These are phyloP conservation scores for Colletes gigas DNA, from an alignment of 1,140 invertebrate genomes.

Conservation along the genomic window DNA sequence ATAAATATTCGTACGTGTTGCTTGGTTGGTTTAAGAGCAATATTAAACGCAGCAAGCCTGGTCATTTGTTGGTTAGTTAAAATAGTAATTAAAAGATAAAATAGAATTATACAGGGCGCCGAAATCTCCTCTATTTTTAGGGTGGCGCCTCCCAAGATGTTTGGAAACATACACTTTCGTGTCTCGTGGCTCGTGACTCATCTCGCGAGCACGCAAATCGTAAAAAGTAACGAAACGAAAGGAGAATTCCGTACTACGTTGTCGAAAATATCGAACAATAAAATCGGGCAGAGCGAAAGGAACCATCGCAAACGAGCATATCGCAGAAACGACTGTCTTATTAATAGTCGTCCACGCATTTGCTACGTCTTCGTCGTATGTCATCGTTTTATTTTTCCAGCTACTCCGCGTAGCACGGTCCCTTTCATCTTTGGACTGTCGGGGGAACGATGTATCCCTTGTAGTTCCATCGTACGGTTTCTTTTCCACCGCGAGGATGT, in stretches of 20 bases:
- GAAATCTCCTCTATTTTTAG: too few species aligned
- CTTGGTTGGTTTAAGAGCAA: too few species aligned
- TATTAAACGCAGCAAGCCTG: too few species aligned
- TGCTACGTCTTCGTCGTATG: constrained; percentile 42
- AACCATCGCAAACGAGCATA: constrained; percentile 1
- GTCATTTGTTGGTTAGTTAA: too few species aligned
- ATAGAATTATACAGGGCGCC: too few species aligned
- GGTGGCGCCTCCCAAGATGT: too few species aligned
- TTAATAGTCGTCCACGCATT: constrained; percentile 51
- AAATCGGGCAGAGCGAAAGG: neutral
- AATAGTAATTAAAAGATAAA: too few species aligned
- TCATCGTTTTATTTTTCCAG: constrained; percentile 64
- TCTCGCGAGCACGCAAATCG: too few species aligned
- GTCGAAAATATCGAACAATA: neutral
- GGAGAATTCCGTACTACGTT: neutral
- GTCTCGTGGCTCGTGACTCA: too few species aligned
- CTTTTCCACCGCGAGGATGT: constrained; percentile 44
- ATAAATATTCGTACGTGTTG: too few species aligned
- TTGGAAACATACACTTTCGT: too few species aligned
- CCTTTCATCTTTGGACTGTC: constrained; percentile 60
- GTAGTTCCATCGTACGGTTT: constrained; percentile 29
- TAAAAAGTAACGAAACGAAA: too few species aligned
- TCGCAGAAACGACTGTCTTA: constrained; percentile 33
- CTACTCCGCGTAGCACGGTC: constrained; percentile 12
- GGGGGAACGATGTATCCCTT: constrained; percentile 38